Evolutionary conservation across 2,797 vertebrate species (phyloP).

Genomic region (Sebastes steindachneri): DNA sequence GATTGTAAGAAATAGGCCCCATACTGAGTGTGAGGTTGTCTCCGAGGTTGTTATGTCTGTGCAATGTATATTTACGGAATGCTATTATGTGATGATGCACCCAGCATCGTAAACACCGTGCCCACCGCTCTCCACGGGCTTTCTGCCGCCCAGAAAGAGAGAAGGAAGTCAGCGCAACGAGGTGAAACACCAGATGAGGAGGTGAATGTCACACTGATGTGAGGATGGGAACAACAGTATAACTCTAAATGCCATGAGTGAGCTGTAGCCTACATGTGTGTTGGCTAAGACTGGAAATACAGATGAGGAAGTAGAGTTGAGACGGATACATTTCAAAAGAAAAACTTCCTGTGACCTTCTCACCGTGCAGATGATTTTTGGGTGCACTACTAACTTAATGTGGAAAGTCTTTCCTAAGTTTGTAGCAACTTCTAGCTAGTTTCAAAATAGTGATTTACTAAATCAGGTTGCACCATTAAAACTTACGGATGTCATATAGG

Average conservation of each 20-base stretch:
- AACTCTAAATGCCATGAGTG: background rate
- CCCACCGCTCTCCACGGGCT: background rate
- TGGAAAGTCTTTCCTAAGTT: background rate
- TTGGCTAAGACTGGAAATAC: background rate
- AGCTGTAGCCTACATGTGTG: background rate
- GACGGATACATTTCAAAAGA: background rate
- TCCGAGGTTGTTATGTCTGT: background rate
- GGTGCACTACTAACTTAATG: background rate
- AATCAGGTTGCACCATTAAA: background rate
- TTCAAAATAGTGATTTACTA: background rate
- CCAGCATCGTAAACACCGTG: too few relatives aligned
- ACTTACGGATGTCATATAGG: background rate
- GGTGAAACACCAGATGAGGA: background rate
- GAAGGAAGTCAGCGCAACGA: background rate
- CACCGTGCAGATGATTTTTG: background rate
- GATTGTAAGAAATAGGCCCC: background rate
- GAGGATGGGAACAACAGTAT: background rate
- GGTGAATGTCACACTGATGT: conserved; percentile 19
- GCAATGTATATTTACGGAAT: background rate
- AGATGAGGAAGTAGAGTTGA: background rate
- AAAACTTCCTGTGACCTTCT: background rate
- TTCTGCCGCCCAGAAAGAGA: background rate
- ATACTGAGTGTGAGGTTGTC: background rate
- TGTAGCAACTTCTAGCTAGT: background rate
- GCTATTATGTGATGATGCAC: background rate